A percentile compares a stretch with the other conserved stretches of the same genome.
Evolutionary conservation across 2,888 invertebrate genomes (phyloP).

Genomic region (Tetragonula carbonaria): DNA sequence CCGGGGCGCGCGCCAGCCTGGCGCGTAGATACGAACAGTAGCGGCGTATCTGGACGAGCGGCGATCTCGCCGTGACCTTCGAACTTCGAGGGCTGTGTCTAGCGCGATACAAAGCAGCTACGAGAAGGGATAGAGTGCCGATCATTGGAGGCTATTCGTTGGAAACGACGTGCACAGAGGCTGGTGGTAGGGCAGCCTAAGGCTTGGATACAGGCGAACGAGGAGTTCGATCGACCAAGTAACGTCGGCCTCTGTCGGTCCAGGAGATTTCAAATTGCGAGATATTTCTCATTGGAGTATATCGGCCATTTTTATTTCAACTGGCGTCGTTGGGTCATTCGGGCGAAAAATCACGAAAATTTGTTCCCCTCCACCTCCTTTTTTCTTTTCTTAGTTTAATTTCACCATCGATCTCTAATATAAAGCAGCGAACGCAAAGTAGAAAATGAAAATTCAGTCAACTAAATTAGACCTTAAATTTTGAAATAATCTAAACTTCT

Average conservation of each 20-base stretch:
- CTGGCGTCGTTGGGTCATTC: too few species aligned
- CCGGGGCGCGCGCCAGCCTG: slow-evolving; percentile 9
- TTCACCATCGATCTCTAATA: too few species aligned
- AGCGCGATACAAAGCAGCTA: slow-evolving; percentile 33
- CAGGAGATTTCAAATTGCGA: slow-evolving; percentile 19
- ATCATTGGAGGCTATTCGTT: slow-evolving; percentile 63
- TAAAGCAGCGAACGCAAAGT: too few species aligned
- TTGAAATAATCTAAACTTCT: too few species aligned
- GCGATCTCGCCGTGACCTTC: slow-evolving; percentile 75
- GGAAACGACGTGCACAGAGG: slow-evolving; percentile 28
- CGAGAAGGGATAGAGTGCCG: slow-evolving; percentile 62
- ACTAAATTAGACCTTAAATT: too few species aligned
- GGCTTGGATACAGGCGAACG: slow-evolving; percentile 47
- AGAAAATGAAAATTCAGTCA: too few species aligned
- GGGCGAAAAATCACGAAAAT: too few species aligned
- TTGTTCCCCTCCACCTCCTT: too few species aligned
- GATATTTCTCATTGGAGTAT: background rate
- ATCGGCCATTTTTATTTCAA: background rate
- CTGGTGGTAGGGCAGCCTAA: slow-evolving; percentile 63
- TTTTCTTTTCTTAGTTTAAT: too few species aligned
- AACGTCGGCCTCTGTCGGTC: slow-evolving; percentile 5
- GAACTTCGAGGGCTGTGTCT: slow-evolving; percentile 74
- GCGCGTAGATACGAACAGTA: slow-evolving; percentile 56
- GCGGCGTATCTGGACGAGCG: slow-evolving; percentile 21
- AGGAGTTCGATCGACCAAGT: slow-evolving; percentile 43